phyloP scores from a whole-genome alignment of 2,113 vertebrate species.

The Ophiodon elongatus region DNA sequence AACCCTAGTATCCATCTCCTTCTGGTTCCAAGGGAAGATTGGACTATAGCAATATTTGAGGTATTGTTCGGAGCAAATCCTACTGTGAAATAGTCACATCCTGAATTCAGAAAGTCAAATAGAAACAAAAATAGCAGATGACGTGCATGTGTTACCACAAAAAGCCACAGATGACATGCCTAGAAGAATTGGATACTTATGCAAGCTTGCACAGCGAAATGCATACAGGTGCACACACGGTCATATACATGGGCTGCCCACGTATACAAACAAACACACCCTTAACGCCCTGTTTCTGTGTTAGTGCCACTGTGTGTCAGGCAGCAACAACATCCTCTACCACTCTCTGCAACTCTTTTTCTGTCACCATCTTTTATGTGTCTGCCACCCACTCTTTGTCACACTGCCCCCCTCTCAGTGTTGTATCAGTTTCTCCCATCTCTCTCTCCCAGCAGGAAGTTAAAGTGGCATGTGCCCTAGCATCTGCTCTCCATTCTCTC shows the following conservation, averaged over 20 bases:
- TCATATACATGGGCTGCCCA: not conserved
- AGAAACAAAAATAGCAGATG: not conserved
- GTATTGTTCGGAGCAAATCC: conserved; percentile 20
- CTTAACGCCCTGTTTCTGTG: conserved; percentile 24
- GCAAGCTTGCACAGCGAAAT: not conserved
- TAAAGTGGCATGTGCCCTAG: conserved; percentile 77
- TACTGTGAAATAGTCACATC: conserved; percentile 19
- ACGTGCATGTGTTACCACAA: not conserved
- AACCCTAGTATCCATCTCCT: conserved; percentile 48
- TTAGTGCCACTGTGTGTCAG: conserved; percentile 20
- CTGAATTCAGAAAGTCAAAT: not conserved
- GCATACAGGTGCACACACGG: conserved; percentile 14
- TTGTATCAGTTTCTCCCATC: conserved; percentile 38
- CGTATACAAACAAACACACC: not conserved
- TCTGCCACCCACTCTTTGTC: conserved; percentile 45
- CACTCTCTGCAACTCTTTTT: conserved; percentile 22
- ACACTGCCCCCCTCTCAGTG: not conserved
- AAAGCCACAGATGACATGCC: conserved; percentile 2
- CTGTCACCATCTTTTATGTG: conserved; percentile 45
- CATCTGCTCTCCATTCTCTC: conserved; percentile 73
- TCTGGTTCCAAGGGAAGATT: conserved; percentile 43
- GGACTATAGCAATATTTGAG: conserved; percentile 38
- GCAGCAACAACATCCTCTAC: conserved; percentile 11
- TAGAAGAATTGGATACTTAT: not conserved
- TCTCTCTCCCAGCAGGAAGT: conserved; percentile 70